Conservation (phyloP, 2,797 vertebrate genomes). For the Hypotaenidia philippensis region DNA sequence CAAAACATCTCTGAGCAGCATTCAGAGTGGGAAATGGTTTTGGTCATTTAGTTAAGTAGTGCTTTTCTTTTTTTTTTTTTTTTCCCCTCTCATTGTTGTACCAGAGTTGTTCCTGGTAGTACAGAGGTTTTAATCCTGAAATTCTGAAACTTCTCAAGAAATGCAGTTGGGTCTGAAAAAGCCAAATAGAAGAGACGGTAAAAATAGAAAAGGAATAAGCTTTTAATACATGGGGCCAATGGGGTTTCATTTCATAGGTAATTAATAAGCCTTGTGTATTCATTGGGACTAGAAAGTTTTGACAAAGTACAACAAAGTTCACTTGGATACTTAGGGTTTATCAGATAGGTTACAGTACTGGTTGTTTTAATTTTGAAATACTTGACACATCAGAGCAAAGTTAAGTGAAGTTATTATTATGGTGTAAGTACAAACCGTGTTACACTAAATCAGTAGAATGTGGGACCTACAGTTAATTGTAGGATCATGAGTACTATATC, state of each 20-base stretch:
- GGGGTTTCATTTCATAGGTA: neutral
- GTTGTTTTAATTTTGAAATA: neutral
- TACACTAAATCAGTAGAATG: neutral
- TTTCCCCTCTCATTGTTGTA: neutral
- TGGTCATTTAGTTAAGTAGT: neutral
- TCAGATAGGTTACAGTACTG: neutral
- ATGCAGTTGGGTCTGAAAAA: neutral
- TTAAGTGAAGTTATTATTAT: neutral
- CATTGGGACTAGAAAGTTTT: neutral
- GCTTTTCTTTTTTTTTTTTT: neutral
- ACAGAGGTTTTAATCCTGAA: neutral
- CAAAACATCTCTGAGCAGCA: neutral
- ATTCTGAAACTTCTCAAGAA: neutral
- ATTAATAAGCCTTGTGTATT: neutral
- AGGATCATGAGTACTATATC: neutral
- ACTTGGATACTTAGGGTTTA: rapidly evolving
- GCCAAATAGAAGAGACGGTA: neutral
- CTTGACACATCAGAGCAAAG: neutral
- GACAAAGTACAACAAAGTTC: neutral
- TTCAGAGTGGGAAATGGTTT: neutral
- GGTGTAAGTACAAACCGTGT: neutral
- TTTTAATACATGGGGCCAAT: neutral
- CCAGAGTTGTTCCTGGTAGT: neutral
- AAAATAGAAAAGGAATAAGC: neutral
- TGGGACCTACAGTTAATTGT: neutral